These are phyloP conservation scores for Menura novaehollandiae DNA, from an alignment of 2,113 vertebrate species.

Conservation along the genomic window DNA sequence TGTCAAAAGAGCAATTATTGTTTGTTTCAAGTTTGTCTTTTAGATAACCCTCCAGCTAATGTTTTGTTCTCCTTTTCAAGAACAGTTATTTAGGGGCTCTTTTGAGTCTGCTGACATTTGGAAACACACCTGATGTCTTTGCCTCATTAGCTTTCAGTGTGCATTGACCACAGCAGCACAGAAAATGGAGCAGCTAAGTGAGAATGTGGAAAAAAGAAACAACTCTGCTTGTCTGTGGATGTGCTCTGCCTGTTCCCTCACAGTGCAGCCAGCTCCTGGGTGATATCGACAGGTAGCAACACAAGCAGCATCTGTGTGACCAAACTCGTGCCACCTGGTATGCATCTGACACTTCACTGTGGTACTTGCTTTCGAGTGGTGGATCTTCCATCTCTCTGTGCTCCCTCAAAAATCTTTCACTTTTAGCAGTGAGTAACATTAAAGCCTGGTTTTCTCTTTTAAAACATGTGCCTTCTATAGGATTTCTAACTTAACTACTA, in stretches of 20 bases:
- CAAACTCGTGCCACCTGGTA: not conserved
- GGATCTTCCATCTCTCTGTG: not conserved
- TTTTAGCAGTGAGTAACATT: not conserved
- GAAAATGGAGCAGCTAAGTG: not conserved
- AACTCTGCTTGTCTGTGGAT: not conserved
- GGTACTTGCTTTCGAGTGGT: not conserved
- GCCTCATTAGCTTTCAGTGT: not conserved
- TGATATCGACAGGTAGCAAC: not conserved
- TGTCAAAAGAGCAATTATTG: not conserved
- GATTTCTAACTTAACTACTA: not conserved
- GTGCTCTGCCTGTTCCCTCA: not conserved
- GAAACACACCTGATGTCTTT: not conserved
- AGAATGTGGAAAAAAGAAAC: not conserved
- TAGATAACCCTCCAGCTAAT: not conserved
- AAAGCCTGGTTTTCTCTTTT: not conserved
- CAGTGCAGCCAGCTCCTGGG: not conserved
- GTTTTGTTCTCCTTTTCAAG: not conserved
- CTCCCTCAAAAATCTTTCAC: not conserved
- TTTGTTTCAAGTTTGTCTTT: not conserved
- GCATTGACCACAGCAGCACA: not conserved
- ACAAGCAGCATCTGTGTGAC: not conserved
- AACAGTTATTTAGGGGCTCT: not conserved
- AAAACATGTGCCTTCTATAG: not conserved
- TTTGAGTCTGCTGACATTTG: not conserved
- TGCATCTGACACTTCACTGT: rapidly evolving